phyloP scores from a whole-genome alignment of 2,113 vertebrate genomes.

The Cathartes aura region DNA sequence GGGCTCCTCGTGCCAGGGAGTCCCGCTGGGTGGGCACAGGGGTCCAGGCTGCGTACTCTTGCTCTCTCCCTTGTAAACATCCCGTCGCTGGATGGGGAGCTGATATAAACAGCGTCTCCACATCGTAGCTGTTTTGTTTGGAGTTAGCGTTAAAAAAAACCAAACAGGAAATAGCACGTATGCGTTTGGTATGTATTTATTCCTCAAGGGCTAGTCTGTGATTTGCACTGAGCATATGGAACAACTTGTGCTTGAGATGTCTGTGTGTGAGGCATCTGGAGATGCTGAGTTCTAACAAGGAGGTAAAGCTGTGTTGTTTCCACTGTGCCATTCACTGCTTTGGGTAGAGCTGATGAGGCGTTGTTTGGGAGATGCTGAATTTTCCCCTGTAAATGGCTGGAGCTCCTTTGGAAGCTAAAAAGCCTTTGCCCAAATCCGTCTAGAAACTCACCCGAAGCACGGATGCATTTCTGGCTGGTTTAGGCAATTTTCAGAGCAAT shows the following conservation, averaged over 20 bases:
- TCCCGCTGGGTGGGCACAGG: not conserved
- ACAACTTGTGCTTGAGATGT: not conserved
- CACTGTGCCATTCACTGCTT: fast-evolving
- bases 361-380: not conserved
- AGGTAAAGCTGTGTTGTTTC: not conserved
- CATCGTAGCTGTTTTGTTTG: not conserved
- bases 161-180: not conserved
- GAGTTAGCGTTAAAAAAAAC: not conserved
- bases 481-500: not conserved
- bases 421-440: not conserved
- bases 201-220: not conserved
- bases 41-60: not conserved
- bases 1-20: not conserved
- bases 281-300: not conserved
- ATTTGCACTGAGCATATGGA: not conserved
- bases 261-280: not conserved
- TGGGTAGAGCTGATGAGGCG: not conserved
- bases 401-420: not conserved
- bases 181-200: not conserved
- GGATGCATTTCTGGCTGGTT: not conserved
- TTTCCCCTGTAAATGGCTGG: not conserved
- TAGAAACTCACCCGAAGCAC: not conserved
- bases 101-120: not conserved
- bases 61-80: not conserved
- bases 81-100: fast-evolving